Evolutionary conservation across 2,888 invertebrate species (phyloP).

Genomic region (Melinaea menophilus): DNA sequence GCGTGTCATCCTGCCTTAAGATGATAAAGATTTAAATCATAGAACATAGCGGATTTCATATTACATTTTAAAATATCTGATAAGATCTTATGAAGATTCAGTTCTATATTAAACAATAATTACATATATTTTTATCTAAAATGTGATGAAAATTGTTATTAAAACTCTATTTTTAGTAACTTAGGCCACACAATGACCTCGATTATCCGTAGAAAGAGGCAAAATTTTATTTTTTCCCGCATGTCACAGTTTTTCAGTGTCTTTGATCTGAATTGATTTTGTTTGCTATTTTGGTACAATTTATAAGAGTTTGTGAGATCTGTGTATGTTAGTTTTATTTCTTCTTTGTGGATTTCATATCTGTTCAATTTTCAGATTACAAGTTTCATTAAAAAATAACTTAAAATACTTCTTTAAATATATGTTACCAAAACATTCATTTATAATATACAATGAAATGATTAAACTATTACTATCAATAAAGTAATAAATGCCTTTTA

Average conservation of each 20-base stretch:
- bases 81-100: background rate
- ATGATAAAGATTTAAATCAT: slow-evolving; percentile 25
- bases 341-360: background rate
- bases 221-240: slow-evolving; percentile 46
- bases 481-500: too few species aligned
- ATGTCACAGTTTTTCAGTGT: slow-evolving; percentile 46
- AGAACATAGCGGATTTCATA: slow-evolving; percentile 29
- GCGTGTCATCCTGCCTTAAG: slow-evolving; percentile 43
- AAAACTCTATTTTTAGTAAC: background rate
- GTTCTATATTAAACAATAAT: too few species aligned
- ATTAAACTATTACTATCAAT: too few species aligned
- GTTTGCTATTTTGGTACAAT: slow-evolving; percentile 33
- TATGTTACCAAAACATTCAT: too few species aligned
- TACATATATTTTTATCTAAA: too few species aligned
- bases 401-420: too few species aligned
- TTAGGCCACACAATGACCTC: slow-evolving; percentile 11
- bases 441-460: too few species aligned
- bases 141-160: too few species aligned
- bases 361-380: background rate
- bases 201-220: slow-evolving; percentile 34
- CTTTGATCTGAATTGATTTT: slow-evolving; percentile 48
- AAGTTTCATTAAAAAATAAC: too few species aligned
- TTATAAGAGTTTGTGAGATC: slow-evolving; percentile 16
- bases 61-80: background rate
- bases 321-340: slow-evolving; percentile 7